Percentiles rank a stretch among this genome's conserved stretches.
phyloP scores from a whole-genome alignment of 2,888 invertebrate genomes.

The Rhaphigaster nebulosa region DNA sequence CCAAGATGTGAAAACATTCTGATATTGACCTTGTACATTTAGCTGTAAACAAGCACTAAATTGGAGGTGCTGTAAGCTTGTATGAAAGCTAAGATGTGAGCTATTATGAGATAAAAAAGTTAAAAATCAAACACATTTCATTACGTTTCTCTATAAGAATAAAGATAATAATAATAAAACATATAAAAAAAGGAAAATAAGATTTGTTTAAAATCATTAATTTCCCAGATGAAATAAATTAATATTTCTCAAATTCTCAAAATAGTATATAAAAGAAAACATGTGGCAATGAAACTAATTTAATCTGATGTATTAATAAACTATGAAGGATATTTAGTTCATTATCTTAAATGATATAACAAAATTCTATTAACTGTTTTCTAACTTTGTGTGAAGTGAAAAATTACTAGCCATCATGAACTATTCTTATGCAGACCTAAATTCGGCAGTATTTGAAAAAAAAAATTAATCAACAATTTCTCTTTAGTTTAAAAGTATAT shows the following conservation, averaged over 20 bases:
- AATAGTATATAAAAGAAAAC: background rate
- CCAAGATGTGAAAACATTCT: conserved; percentile 33
- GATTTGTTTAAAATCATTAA: background rate
- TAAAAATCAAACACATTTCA: background rate
- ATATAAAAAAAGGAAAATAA: background rate
- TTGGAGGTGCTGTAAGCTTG: conserved; percentile 27
- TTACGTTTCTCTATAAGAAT: background rate
- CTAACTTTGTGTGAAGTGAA: background rate
- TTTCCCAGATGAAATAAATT: background rate
- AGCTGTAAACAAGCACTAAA: conserved; percentile 43
- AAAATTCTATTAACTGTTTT: background rate
- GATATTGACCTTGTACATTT: conserved; percentile 39
- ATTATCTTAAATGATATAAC: background rate
- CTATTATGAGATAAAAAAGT: conserved; percentile 20
- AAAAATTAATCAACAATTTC: background rate
- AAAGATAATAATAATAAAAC: background rate
- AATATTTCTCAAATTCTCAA: background rate
- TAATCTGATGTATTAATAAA: background rate
- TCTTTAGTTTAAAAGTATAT: background rate
- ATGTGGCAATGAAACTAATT: background rate
- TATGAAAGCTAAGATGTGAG: conserved; percentile 22
- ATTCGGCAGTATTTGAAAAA: background rate
- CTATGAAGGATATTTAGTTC: background rate
- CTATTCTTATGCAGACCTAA: background rate
- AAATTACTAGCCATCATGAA: too few species aligned